Evolutionary conservation across 2,113 vertebrate genomes (phyloP), one percentile per base, ranked within the genome.

Genomic region (Stigmatopora argus): DNA sequence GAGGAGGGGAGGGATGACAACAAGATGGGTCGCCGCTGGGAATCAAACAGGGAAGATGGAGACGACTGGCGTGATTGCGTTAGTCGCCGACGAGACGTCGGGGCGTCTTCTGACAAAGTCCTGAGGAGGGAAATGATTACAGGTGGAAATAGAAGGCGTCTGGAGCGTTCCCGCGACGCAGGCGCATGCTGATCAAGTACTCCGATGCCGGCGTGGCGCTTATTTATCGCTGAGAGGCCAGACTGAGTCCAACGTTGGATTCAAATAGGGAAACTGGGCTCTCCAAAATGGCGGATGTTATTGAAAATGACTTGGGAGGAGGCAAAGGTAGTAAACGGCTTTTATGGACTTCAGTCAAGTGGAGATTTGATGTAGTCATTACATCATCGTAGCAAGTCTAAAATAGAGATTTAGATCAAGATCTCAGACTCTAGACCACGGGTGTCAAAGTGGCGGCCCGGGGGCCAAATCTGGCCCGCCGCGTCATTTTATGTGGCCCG

Each of bases 181-280:
- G 53, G 47, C 56, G 21, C 53, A 31, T 58, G 72, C 62, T 60
- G 47, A 58, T 38, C 18, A 34, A 64, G 15, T 61, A 57, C 77
- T 77, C 59, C 73, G 67, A 77, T 63, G 65, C n/a, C 59, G 47
- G 74, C 71, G 75, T 48, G 61, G 65, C 79, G 65, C 41, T 45
- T 74, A 77, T 80, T 68, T 66, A 59, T 3, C 57, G 35, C 19
- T 59, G 73, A 80, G 69, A 66, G 49, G 63, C 44, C 65, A 59
- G 53, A 26, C 15, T 5, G 5, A 48, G 46, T 48, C 15, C 15
- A 0, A 12, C 23, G 14, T 13, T 6, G 26, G 14, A 56, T 31
- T 12, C 19, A 61, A 78, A 72, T 70, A 5, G 15, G 75, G 64
- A 70, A 81, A 72, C 79, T 80, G 71, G 77, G 85, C 78, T 68